Evolutionary conservation across 2,888 invertebrate species (phyloP), one percentile per base, ranked within the genome.

Genomic region (Coenonympha arcania): DNA sequence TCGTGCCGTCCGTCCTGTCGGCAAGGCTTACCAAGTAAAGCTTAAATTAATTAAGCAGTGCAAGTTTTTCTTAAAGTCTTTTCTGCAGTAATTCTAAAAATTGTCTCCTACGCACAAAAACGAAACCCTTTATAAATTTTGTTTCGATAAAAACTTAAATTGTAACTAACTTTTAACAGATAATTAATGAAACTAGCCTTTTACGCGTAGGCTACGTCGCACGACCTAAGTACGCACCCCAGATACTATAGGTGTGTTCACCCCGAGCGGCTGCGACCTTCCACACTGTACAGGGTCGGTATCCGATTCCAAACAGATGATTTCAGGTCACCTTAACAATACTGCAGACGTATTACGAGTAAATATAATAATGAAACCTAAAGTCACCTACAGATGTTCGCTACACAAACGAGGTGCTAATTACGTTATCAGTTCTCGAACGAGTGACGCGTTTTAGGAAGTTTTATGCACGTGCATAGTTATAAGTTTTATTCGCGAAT

Each of bases 171-270:
- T n/a, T n/a, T n/a, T n/a, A n/a, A n/a, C n/a, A n/a, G n/a, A n/a
- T n/a, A n/a, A n/a, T n/a, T n/a, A n/a, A n/a, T n/a, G n/a, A n/a
- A n/a, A n/a, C n/a, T n/a, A n/a, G n/a, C n/a, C n/a, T n/a, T n/a
- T 9, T 33, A 33, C 8, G 13, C 6, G 9, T 8, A 33, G 16
- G 6, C 9, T 16, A 22, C 13, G 39, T 13, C 20, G 15, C n/a
- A n/a, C 16, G 30, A 48, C 42, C 42, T 42, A 36, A 36, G 42
- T 26, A 11, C 28, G 42, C 30, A 41, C 52, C 72, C 72, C 69
- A 71, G 71, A 68, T 69, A 75, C 71, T 68, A n/a, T n/a, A 71
- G 62, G 81, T 79, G 64, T 75, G 69, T 73, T 78, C 69, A 80
- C 79, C 79, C 66, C 66, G 63, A 31, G 15, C 42, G 64, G 60